These are phyloP conservation scores for Drosophila prosaltans DNA, from an alignment of 1,140 invertebrate genomes.

Conservation along the genomic window DNA sequence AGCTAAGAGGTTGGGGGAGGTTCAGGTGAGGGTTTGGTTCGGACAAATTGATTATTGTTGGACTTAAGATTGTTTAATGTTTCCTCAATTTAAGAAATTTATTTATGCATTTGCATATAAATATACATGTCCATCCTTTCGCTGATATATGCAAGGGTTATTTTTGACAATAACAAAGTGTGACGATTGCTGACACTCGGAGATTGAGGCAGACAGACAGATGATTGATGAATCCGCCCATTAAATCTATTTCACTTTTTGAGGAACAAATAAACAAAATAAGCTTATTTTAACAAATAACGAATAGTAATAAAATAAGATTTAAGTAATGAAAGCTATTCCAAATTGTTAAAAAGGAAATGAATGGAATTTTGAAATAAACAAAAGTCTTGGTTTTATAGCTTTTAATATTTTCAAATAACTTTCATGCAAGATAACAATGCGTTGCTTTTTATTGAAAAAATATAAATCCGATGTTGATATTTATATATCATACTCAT, in stretches of 20 bases:
- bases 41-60: constrained; percentile 6
- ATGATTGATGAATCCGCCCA: not conserved
- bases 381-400: no score
- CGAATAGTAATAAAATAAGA: not conserved
- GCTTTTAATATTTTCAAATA: no score
- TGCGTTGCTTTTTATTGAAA: not conserved
- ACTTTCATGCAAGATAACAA: no score
- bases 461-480: not conserved
- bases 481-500: not conserved
- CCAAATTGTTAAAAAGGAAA: no score
- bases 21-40: not conserved
- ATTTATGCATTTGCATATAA: no score
- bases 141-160: not conserved
- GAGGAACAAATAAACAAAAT: constrained; percentile 1
- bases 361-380: no score
- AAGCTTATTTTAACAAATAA: not conserved
- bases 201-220: not conserved
- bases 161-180: not conserved
- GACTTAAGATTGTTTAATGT: not conserved
- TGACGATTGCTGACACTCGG: not conserved
- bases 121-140: no score
- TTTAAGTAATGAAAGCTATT: not conserved
- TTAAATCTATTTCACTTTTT: constrained; percentile 3
- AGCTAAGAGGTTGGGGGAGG: constrained; percentile 3
- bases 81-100: constrained; percentile 10